Conservation (phyloP, 2,113 vertebrate species). For the Oryzias melastigma region DNA sequence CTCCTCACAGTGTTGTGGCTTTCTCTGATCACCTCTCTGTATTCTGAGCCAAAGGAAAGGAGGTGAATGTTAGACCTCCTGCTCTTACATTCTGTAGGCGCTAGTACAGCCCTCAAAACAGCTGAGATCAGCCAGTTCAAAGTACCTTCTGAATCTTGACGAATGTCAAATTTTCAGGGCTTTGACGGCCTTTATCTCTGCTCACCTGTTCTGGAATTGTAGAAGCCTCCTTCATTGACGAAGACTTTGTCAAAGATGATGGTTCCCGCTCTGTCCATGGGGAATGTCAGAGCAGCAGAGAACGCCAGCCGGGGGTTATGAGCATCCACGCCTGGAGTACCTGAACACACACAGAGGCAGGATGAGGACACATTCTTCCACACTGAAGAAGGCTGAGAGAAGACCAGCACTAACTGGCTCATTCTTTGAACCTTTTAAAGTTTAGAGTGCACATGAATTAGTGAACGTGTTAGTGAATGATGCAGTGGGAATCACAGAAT, state of each 20-base stretch:
- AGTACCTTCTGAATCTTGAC: too few species aligned
- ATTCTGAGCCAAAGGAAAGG: too few species aligned
- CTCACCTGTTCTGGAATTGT: constrained; percentile 83
- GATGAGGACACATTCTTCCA: not conserved
- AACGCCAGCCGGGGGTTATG: constrained; percentile 81
- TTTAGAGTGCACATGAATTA: constrained; percentile 9
- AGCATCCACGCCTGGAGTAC: constrained; percentile 78
- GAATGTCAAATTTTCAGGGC: not conserved
- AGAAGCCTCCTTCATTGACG: constrained; percentile 87
- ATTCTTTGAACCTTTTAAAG: constrained; percentile 83
- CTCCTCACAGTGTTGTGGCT: too few species aligned
- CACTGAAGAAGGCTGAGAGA: not conserved
- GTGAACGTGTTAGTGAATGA: too few species aligned
- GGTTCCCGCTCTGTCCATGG: constrained; percentile 81
- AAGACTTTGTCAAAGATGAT: constrained; percentile 89
- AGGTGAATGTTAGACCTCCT: too few species aligned
- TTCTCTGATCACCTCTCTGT: too few species aligned
- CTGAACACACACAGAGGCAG: constrained; percentile 55
- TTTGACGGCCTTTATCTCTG: fast-evolving
- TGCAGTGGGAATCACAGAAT: too few species aligned
- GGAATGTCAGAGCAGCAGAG: constrained; percentile 85
- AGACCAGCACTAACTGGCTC: constrained; percentile 77
- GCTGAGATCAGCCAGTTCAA: too few species aligned
- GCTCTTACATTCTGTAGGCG: too few species aligned
- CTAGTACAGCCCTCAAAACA: too few species aligned